Percentiles rank a stretch among this genome's conserved stretches.
These are phyloP conservation scores for Pandemis cinnamomeana DNA, from an alignment of 2,888 invertebrate species.

Conservation along the genomic window DNA sequence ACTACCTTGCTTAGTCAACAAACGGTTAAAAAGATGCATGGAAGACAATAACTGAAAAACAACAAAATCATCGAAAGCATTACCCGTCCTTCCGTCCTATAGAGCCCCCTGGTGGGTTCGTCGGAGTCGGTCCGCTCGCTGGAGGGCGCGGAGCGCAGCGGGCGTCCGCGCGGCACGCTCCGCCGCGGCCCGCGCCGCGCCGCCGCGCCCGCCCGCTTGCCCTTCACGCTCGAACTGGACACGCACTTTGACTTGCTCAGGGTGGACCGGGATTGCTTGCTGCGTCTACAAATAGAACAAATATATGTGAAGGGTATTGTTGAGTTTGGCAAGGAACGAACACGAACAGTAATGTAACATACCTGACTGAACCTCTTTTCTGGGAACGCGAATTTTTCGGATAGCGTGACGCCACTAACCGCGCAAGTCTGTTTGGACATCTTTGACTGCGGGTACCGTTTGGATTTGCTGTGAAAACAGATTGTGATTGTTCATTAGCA, in stretches of 20 bases:
- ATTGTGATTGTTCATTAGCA: not conserved
- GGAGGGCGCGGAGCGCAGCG: conserved; percentile 65
- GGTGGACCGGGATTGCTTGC: conserved; percentile 63
- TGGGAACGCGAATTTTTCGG: conserved; percentile 87
- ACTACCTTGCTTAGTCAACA: too few species aligned
- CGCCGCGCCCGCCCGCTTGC: conserved; percentile 44
- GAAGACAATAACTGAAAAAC: too few species aligned
- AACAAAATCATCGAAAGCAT: conserved; percentile 38
- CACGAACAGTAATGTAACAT: conserved; percentile 12
- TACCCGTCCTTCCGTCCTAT: conserved; percentile 63
- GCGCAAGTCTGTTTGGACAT: conserved; percentile 88
- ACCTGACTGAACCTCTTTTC: conserved; percentile 79
- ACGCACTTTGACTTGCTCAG: conserved; percentile 55
- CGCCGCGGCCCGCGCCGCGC: conserved; percentile 48
- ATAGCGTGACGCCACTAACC: conserved; percentile 89
- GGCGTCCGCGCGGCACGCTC: conserved; percentile 46
- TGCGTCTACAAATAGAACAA: conserved; percentile 56
- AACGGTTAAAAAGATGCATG: too few species aligned
- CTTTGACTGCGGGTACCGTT: conserved; percentile 76
- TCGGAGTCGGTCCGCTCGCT: conserved; percentile 78
- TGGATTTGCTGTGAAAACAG: conserved; percentile 58
- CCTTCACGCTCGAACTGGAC: conserved; percentile 42
- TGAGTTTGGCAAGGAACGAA: too few species aligned
- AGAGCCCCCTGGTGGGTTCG: conserved; percentile 65
- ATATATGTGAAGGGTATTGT: not conserved